These are phyloP conservation scores for Drosophila seguyi DNA, from an alignment of 1,140 invertebrate genomes.

Conservation along the genomic window DNA sequence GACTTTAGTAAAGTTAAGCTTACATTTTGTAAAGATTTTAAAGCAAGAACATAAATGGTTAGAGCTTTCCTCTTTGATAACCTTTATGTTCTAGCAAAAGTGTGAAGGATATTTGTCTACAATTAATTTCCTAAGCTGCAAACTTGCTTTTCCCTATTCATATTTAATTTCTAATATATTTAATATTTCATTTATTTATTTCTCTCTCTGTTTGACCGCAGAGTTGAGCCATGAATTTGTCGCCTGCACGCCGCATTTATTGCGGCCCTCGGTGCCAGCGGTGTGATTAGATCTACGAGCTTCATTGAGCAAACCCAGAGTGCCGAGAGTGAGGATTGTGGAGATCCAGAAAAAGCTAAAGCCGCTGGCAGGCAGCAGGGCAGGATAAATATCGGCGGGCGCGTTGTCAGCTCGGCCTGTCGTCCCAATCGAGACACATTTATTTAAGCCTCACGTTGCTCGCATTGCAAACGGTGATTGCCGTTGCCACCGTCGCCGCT, in stretches of 20 bases:
- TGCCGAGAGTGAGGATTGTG: slow-evolving; percentile 11
- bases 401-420: slow-evolving; percentile 39
- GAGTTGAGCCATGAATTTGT: slow-evolving; percentile 64
- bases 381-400: slow-evolving; percentile 37
- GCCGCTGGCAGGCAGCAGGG: slow-evolving; percentile 14
- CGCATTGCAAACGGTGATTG: slow-evolving; percentile 70
- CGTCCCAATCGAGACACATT: slow-evolving; percentile 70
- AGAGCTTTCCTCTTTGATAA: too few relatives aligned
- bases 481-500: slow-evolving; percentile 35
- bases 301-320: slow-evolving; percentile 50
- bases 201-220: slow-evolving; percentile 19
- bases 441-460: slow-evolving; percentile 77
- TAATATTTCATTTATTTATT: not conserved
- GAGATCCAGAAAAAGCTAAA: slow-evolving; percentile 4
- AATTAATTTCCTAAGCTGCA: not conserved
- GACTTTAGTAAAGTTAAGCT: too few relatives aligned
- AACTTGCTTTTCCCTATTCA: too few relatives aligned
- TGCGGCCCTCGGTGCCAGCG: slow-evolving; percentile 61
- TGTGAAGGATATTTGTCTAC: too few relatives aligned
- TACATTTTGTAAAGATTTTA: too few relatives aligned
- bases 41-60: not conserved
- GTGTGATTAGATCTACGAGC: slow-evolving; percentile 72
- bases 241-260: slow-evolving; percentile 52
- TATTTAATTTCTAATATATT: not conserved
- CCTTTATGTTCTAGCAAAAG: too few relatives aligned